Conservation (phyloP, 2,797 vertebrate genomes). For the Centropyge bicolor region DNA sequence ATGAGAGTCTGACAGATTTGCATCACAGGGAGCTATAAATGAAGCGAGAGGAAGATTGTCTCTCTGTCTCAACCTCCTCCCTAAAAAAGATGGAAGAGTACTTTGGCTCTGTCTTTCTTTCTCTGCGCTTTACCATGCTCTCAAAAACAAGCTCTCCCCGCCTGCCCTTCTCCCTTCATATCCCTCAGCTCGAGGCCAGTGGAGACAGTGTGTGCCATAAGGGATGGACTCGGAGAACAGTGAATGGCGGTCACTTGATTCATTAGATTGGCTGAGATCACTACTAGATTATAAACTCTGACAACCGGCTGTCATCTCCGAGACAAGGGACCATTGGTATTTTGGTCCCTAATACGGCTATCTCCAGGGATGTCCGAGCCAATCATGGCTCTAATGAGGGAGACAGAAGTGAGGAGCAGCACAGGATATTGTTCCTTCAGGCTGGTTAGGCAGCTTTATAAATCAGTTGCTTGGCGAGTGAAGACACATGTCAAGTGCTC, state of each 20-base stretch:
- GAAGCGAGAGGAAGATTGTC: conserved; percentile 13
- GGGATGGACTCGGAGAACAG: conserved; percentile 58
- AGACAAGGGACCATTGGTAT: conserved; percentile 67
- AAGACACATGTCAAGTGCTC: conserved; percentile 67
- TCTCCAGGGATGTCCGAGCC: conserved; percentile 78
- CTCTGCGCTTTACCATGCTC: conserved; percentile 11
- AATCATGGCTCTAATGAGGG: conserved; percentile 77
- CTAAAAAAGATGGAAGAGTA: not conserved
- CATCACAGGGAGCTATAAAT: conserved; percentile 37
- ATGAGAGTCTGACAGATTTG: conserved; percentile 25
- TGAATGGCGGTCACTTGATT: conserved; percentile 76
- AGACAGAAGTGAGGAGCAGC: conserved; percentile 65
- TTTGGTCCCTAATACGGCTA: conserved; percentile 66
- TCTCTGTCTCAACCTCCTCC: not conserved
- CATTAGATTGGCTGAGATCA: conserved; percentile 75
- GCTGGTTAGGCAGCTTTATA: conserved; percentile 68
- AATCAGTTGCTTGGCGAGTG: conserved; percentile 67
- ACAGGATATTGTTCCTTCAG: conserved; percentile 75
- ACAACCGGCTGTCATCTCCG: conserved; percentile 76
- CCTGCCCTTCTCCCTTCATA: conserved; percentile 53
- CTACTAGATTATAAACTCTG: conserved; percentile 69
- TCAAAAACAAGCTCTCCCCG: conserved; percentile 44
- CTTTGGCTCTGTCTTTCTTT: conserved; percentile 21
- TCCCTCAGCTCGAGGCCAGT: conserved; percentile 60
- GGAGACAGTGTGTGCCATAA: conserved; percentile 60